Evolutionary conservation across 92 coral and sea anemone genomes (phyloP), one percentile per base, ranked within the genome.

Genomic region (Phenganax stokvisi): DNA sequence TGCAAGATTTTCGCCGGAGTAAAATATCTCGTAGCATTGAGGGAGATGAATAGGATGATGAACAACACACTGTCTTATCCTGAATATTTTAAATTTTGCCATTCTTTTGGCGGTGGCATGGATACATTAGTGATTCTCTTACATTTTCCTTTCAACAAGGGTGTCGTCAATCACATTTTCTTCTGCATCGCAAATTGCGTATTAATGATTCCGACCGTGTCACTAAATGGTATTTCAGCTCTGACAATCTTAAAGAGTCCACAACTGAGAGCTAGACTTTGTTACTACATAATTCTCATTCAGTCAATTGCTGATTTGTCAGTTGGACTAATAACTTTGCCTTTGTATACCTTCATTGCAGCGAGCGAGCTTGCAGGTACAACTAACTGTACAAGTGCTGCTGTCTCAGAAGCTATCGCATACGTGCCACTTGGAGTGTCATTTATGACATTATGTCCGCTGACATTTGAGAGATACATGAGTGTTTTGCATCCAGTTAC

Each of bases 141-240:
- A 2, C 37, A 68, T 9, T 68, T 68, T 68, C 73, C 73, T 17
- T 68, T 53, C 16, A 30, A 37, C 0, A 68, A 68, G 30, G 13
- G 47, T 37, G 16, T 68, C 54, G 13, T 68, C 73, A 68, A 68
- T 53, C 54, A 68, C 0, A 68, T 28, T 68, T 29, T 37, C 54
- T 10, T 6, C 54, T 68, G 73, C 55, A 9, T 37, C 25, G 54
- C n/a, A 7, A 30, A 17, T 37, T 68, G 53, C 16, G 4, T 68
- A 53, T 68, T 68, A 37, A 30, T 68, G 15, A 68, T 68, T 68
- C 73, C 73, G 0, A 68, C 73, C 37, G 53, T 68, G 47, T 37
- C 47, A 10, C 16, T 68, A 53, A 68, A 68, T 53, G 73, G 73
- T 7, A 68, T 68, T 37, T 68, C 73, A 12, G 73, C 47, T 12